Evolutionary conservation across 2,888 invertebrate genomes (phyloP).

Genomic region (Anarsia innoxiella): DNA sequence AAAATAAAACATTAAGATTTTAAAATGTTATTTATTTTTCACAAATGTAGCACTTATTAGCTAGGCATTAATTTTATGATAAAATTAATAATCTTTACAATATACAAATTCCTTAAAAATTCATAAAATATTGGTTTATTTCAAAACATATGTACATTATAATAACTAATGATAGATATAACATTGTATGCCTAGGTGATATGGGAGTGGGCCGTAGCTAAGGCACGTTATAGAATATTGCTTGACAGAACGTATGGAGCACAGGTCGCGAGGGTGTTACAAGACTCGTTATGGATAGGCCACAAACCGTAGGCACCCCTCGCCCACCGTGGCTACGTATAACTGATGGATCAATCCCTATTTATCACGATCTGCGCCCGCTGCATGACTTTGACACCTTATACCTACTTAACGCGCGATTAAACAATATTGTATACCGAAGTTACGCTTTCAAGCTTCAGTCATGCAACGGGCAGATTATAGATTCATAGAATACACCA

Average conservation of each 20-base stretch:
- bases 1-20: conserved; percentile 58
- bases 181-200: conserved; percentile 65
- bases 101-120: conserved; percentile 75
- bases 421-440: no score
- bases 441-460: conserved; percentile 14
- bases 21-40: conserved; percentile 72
- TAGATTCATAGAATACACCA: conserved; percentile 41
- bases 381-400: no score
- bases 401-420: no score
- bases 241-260: conserved; percentile 26
- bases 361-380: no score
- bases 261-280: neutral
- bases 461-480: conserved; percentile 40
- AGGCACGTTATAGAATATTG: conserved; percentile 63
- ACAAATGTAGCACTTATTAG: conserved; percentile 72
- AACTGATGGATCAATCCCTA: no score
- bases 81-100: conserved; percentile 75
- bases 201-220: conserved; percentile 68
- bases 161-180: conserved; percentile 66
- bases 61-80: conserved; percentile 74
- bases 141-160: conserved; percentile 72
- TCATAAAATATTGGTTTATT: conserved; percentile 74
- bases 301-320: no score
- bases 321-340: no score
- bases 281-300: no score